A percentile compares a stretch with the other conserved stretches of the same genome.
phyloP scores from a whole-genome alignment of 2,797 vertebrate species.

The Poecilia wingei region DNA sequence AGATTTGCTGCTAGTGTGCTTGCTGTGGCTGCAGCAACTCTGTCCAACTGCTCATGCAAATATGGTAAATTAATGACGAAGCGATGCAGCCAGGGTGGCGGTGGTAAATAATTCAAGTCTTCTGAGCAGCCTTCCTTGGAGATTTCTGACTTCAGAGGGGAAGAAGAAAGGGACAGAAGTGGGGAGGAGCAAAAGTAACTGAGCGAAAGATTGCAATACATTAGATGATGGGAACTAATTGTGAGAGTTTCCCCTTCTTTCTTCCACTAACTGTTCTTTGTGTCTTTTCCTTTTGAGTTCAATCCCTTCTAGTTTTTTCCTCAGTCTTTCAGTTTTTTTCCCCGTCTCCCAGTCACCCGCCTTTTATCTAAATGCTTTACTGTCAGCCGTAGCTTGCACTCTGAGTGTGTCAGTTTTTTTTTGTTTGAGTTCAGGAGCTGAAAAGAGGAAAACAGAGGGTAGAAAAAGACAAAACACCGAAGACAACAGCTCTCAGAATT shows the following conservation, averaged over 20 bases:
- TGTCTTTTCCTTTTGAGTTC: conserved; percentile 21
- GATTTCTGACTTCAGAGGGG: conserved; percentile 65
- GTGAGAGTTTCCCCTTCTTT: conserved; percentile 24
- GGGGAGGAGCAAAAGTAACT: conserved; percentile 31
- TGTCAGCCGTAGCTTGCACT: conserved; percentile 30
- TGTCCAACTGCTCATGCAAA: conserved; percentile 59
- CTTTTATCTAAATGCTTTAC: conserved; percentile 34
- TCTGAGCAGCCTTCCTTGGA: conserved; percentile 53
- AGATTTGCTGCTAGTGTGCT: conserved; percentile 39
- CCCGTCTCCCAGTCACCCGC: conserved; percentile 3
- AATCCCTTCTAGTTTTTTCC: conserved; percentile 20
- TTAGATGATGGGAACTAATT: conserved; percentile 45
- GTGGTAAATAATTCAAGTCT: conserved; percentile 72
- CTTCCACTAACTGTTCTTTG: conserved; percentile 5
- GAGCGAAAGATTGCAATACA: conserved; percentile 34
- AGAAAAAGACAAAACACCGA: conserved; percentile 36
- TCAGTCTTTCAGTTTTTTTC: conserved; percentile 10
- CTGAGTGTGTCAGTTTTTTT: conserved; percentile 42
- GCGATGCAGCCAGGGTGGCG: conserved; percentile 55
- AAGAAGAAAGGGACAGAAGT: conserved; percentile 54
- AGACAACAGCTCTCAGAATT: conserved; percentile 49
- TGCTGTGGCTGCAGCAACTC: conserved; percentile 23
- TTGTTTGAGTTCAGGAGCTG: conserved; percentile 36
- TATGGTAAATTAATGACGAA: conserved; percentile 70
- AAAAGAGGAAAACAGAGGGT: conserved; percentile 27